phyloP scores from a whole-genome alignment of 2,888 invertebrate species.

The Podotricha telesiphe region DNA sequence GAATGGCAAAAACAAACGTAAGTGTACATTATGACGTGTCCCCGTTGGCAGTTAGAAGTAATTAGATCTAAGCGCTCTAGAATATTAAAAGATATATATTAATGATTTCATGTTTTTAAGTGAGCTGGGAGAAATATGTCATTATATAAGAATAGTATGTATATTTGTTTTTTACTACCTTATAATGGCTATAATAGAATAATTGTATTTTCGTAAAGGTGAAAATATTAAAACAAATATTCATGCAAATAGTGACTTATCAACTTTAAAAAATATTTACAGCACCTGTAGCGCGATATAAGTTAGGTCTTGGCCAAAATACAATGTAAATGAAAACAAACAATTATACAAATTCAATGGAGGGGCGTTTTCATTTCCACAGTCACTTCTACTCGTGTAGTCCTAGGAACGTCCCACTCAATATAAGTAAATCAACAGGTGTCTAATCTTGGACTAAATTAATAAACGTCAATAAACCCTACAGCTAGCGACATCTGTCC shows the following conservation, averaged over 20 bases:
- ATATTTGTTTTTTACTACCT: too few relatives aligned
- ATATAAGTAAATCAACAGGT: slow-evolving; percentile 53
- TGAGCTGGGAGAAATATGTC: too few relatives aligned
- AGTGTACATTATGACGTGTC: slow-evolving; percentile 39
- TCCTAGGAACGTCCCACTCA: slow-evolving; percentile 45
- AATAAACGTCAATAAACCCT: slow-evolving; percentile 49
- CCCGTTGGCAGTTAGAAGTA: slow-evolving; percentile 37
- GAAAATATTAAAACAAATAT: too few relatives aligned
- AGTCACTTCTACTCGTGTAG: slow-evolving; percentile 23
- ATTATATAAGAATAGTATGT: too few relatives aligned
- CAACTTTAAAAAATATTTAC: too few relatives aligned
- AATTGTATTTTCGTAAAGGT: too few relatives aligned
- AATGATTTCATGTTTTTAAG: not conserved
- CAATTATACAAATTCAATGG: not conserved
- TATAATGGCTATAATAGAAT: too few relatives aligned
- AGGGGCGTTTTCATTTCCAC: not conserved
- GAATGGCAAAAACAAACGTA: slow-evolving; percentile 42
- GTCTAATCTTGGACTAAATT: slow-evolving; percentile 48
- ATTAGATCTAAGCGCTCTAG: slow-evolving; percentile 15
- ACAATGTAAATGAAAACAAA: not conserved
- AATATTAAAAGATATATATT: not conserved
- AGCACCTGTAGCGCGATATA: too few relatives aligned
- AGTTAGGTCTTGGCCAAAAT: too few relatives aligned
- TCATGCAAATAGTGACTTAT: too few relatives aligned
- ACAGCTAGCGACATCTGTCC: slow-evolving; percentile 46